phyloP scores from a whole-genome alignment of 2,888 invertebrate species.

The Scaptomyza parva region DNA sequence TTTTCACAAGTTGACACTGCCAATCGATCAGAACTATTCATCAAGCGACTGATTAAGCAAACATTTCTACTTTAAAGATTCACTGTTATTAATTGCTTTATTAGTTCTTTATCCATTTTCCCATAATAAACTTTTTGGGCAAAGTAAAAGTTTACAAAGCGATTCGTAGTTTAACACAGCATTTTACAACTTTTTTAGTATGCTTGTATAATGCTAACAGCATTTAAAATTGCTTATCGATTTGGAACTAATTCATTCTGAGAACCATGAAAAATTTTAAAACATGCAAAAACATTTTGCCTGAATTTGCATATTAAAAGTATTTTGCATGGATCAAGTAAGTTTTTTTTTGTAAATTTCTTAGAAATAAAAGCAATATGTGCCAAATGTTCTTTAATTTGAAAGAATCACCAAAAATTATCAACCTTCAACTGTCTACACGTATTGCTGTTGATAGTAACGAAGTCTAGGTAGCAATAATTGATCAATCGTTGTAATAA shows the following conservation, averaged over 20 bases:
- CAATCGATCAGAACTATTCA: neutral
- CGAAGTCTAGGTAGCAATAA: neutral
- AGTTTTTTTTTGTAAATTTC: no score
- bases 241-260: neutral
- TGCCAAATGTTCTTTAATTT: no score
- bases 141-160: neutral
- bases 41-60: constrained; percentile 1
- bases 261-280: neutral
- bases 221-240: constrained; percentile 4
- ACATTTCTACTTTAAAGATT: neutral
- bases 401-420: no score
- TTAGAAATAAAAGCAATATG: no score
- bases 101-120: neutral
- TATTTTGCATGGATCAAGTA: no score
- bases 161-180: neutral
- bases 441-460: neutral
- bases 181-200: neutral
- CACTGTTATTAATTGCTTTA: neutral
- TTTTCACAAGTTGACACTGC: neutral
- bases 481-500: constrained; percentile 17
- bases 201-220: neutral
- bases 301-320: neutral
- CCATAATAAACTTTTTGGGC: neutral
- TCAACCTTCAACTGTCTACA: neutral
- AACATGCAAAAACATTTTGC: neutral